A percentile compares a stretch with the other conserved stretches of the same genome.
phyloP scores from a whole-genome alignment of 2,797 vertebrate species.

The Onychomys torridus region DNA sequence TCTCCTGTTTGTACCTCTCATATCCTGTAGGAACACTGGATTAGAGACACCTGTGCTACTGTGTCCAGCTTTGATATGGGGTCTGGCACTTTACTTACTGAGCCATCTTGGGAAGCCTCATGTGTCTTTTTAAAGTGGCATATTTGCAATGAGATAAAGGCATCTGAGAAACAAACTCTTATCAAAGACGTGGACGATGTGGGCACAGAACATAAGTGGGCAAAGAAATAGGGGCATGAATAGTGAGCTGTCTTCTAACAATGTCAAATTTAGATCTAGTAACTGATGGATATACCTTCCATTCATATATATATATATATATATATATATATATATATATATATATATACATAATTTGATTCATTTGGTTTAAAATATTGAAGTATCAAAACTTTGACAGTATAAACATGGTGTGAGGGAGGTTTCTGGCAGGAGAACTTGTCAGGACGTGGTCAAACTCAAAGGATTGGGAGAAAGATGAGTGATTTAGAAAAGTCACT shows the following conservation, averaged over 20 bases:
- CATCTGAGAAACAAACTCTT: background rate
- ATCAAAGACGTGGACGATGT: background rate
- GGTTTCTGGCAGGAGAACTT: background rate
- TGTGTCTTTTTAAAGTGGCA: background rate
- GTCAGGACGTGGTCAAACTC: background rate
- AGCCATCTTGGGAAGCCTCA: background rate
- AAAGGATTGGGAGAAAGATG: background rate
- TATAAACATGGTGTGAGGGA: background rate
- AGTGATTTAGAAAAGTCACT: background rate
- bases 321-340: background rate
- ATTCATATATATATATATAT: background rate
- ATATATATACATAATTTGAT: background rate
- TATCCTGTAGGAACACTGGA: background rate
- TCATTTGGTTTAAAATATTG: background rate
- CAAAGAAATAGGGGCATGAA: background rate
- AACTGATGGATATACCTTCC: background rate
- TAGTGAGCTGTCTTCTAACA: background rate
- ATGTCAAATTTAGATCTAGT: background rate
- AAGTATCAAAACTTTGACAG: background rate
- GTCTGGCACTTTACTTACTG: background rate
- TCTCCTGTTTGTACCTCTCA: background rate
- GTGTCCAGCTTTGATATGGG: background rate
- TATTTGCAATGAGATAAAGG: constrained; percentile 48
- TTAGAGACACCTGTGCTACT: background rate
- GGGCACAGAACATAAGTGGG: background rate